Evolutionary conservation across 1,140 invertebrate genomes (phyloP).

Genomic region (Tribolium castaneum): DNA sequence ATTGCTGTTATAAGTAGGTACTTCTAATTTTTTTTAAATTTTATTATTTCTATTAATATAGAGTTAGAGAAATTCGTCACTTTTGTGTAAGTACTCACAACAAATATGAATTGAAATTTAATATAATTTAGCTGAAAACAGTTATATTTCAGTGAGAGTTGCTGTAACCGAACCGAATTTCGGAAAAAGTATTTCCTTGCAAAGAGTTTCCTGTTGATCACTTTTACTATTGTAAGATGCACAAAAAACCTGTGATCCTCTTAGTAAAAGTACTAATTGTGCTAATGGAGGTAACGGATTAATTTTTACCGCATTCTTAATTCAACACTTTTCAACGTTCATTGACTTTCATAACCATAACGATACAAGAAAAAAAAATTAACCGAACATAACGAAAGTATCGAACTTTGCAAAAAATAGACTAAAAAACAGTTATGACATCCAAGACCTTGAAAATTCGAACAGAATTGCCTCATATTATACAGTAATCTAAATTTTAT

Average conservation of each 20-base stretch:
- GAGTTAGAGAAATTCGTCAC: too few species aligned
- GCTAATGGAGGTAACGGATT: conserved; percentile 4
- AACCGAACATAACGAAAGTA: background rate
- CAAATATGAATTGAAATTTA: too few species aligned
- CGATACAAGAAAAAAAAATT: background rate
- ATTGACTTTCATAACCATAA: background rate
- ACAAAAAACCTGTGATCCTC: background rate
- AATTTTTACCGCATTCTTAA: conserved; percentile 16
- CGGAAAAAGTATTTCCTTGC: background rate
- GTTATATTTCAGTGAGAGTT: too few species aligned
- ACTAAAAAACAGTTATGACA: background rate
- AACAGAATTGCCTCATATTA: background rate
- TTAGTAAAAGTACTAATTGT: conserved; percentile 24
- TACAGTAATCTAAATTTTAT: background rate
- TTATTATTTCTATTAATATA: too few species aligned
- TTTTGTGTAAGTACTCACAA: too few species aligned
- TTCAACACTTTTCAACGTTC: conserved; percentile 12
- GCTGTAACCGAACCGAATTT: too few species aligned
- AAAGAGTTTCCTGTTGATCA: background rate
- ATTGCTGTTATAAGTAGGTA: too few species aligned
- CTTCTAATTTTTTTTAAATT: too few species aligned
- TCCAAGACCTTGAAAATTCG: background rate
- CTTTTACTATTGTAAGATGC: background rate
- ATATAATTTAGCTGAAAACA: too few species aligned
- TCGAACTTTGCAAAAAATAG: background rate